Percentiles rank a stretch among this genome's conserved stretches.
Evolutionary conservation across 2,888 invertebrate genomes (phyloP).

Genomic region (Lutraria lutraria): DNA sequence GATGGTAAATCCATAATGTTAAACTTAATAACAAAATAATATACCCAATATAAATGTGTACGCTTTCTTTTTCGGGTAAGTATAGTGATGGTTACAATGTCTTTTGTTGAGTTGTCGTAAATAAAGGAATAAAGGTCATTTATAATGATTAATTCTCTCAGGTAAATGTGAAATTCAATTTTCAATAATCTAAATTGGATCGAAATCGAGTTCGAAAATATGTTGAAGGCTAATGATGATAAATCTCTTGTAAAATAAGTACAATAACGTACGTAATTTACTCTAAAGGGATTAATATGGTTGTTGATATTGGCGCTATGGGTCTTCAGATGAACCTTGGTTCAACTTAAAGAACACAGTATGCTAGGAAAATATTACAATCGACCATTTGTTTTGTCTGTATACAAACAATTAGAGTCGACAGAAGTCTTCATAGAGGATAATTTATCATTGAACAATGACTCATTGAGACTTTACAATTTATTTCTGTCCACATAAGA

Average conservation of each 20-base stretch:
- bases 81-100: not conserved
- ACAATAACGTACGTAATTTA: not conserved
- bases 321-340: not conserved
- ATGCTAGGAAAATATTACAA: not conserved
- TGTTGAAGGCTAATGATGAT: not conserved
- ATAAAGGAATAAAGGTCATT: not conserved
- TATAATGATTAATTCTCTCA: not conserved
- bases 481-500: not conserved
- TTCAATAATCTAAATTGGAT: not conserved
- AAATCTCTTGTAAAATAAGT: not conserved
- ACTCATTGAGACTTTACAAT: not conserved
- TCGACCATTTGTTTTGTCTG: not conserved
- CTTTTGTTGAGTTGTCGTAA: not conserved
- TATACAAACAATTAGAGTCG: not conserved
- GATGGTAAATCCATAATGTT: too few species aligned
- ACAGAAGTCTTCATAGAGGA: not conserved
- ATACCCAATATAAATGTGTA: not conserved
- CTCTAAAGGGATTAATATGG: conserved; percentile 6
- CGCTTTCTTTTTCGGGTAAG: not conserved
- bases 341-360: not conserved
- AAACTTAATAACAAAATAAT: not conserved
- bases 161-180: not conserved
- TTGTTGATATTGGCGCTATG: not conserved
- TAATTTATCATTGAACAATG: not conserved
- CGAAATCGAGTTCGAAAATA: not conserved